Percentiles rank a stretch among this genome's conserved stretches.
These are phyloP conservation scores for Erpornis zantholeuca DNA, from an alignment of 2,113 vertebrate species.

Conservation along the genomic window DNA sequence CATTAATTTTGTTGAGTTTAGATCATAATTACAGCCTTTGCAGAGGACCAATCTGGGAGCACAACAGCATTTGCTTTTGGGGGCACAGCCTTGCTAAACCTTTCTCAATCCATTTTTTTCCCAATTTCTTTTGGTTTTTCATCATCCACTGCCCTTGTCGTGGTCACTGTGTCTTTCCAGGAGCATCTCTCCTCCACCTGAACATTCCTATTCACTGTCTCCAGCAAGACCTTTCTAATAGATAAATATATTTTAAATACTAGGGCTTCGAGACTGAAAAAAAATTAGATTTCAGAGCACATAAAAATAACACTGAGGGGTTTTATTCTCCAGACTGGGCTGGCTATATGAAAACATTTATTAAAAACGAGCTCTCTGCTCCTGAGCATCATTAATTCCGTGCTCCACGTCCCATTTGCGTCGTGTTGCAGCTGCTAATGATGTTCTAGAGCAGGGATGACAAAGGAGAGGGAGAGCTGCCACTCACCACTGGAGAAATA, in stretches of 20 bases:
- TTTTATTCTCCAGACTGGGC: not conserved
- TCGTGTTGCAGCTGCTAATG: not conserved
- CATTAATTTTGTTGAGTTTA: not conserved
- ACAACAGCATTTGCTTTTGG: not conserved
- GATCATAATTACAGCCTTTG: not conserved
- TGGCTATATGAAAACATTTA: not conserved
- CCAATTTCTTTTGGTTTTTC: not conserved
- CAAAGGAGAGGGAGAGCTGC: not conserved
- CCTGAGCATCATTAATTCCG: not conserved
- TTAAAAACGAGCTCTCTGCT: not conserved
- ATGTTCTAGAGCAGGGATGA: not conserved
- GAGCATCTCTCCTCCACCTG: not conserved
- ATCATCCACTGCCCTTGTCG: not conserved
- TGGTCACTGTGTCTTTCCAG: not conserved
- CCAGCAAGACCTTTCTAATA: not conserved
- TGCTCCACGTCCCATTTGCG: not conserved
- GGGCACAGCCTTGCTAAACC: not conserved
- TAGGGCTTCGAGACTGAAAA: accelerated
- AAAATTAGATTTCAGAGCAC: not conserved
- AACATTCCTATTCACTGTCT: accelerated
- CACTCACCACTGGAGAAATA: not conserved
- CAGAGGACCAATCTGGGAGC: not conserved
- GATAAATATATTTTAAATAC: not conserved
- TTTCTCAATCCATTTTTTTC: not conserved
- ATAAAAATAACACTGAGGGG: not conserved